Conservation (phyloP, 2,888 invertebrate genomes). For the Gymnosoma rotundatum region DNA sequence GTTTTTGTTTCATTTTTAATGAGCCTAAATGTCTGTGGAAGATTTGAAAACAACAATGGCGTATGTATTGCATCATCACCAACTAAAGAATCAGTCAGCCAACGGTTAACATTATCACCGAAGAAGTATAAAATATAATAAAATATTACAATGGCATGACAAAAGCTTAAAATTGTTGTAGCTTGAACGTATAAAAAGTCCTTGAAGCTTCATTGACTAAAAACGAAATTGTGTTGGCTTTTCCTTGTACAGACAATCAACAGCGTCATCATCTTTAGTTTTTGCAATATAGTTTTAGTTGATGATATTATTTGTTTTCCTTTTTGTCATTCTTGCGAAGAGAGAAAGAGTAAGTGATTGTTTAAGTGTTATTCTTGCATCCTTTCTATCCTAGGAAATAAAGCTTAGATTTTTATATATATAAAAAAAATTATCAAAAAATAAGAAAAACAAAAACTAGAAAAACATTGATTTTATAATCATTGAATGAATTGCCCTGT, state of each 20-base stretch:
- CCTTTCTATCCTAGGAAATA: conserved; percentile 22
- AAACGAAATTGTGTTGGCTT: conserved; percentile 55
- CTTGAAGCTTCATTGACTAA: conserved; percentile 74
- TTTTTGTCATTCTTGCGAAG: background rate
- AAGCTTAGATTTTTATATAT: conserved; percentile 31
- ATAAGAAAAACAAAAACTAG: conserved; percentile 7
- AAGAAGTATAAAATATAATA: background rate
- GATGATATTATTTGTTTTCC: conserved; percentile 36
- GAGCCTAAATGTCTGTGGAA: conserved; percentile 68
- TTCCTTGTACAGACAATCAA: conserved; percentile 66
- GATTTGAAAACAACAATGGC: conserved; percentile 59
- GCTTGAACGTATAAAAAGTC: conserved; percentile 68
- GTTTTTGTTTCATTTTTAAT: conserved; percentile 50
- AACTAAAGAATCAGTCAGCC: conserved; percentile 3
- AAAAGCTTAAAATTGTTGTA: conserved; percentile 35
- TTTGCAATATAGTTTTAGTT: conserved; percentile 43
- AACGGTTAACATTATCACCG: background rate
- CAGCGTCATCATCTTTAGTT: conserved; percentile 65
- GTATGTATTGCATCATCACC: conserved; percentile 59
- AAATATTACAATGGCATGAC: conserved; percentile 33
- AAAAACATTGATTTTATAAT: conserved; percentile 67
- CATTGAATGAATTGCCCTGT: conserved; percentile 67
- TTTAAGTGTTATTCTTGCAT: conserved; percentile 19
- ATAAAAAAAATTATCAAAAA: background rate
- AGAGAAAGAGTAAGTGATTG: conserved; percentile 6